Conservation (phyloP, 2,113 vertebrate genomes). For the Myodes glareolus region DNA sequence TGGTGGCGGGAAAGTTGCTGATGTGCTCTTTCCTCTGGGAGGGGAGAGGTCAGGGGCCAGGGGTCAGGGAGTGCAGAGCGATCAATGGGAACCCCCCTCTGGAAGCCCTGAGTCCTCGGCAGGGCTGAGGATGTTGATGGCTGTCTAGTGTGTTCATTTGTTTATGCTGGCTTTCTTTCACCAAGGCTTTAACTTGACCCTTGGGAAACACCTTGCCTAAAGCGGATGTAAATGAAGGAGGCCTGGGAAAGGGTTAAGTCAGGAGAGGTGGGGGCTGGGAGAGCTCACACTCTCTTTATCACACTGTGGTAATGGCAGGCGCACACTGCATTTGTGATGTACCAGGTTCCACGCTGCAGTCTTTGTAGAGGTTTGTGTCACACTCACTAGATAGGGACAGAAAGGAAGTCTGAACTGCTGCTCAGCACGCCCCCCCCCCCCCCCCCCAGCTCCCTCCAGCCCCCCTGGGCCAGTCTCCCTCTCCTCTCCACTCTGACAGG, state of each 20-base stretch:
- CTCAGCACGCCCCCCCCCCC: not conserved
- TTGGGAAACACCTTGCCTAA: not conserved
- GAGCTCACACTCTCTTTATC: rapidly evolving
- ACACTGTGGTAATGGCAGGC: not conserved
- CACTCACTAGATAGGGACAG: rapidly evolving
- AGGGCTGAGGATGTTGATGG: rapidly evolving
- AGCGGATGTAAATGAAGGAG: not conserved
- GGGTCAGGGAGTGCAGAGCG: rapidly evolving
- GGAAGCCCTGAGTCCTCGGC: not conserved
- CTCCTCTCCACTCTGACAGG: rapidly evolving
- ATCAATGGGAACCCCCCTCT: not conserved
- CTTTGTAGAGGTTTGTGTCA: rapidly evolving
- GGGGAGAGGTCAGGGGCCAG: not conserved
- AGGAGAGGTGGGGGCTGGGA: not conserved
- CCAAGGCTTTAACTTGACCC: rapidly evolving
- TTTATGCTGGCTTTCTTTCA: not conserved
- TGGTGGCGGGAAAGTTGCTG: not conserved
- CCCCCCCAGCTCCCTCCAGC: rapidly evolving
- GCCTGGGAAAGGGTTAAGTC: not conserved
- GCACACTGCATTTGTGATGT: rapidly evolving
- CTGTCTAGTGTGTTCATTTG: not conserved
- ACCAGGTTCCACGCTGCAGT: not conserved
- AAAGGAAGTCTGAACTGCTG: not conserved
- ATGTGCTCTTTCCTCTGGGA: not conserved
- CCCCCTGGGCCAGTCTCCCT: rapidly evolving